Conservation (phyloP, 2,113 vertebrate genomes). For the Podarcis raffonei region DNA sequence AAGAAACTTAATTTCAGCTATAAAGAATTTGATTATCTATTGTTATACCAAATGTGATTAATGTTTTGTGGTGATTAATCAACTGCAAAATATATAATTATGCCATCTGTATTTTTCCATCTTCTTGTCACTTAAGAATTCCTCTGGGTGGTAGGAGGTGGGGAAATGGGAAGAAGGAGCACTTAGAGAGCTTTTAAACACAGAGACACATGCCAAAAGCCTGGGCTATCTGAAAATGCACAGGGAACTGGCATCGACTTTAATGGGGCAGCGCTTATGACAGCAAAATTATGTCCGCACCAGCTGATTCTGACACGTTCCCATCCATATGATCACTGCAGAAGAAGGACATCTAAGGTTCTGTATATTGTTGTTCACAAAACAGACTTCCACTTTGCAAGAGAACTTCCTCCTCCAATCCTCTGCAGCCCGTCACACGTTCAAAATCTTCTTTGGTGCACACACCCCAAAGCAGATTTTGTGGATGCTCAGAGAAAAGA, state of each 20-base stretch:
- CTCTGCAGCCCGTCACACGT: not conserved
- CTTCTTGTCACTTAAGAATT: constrained; percentile 80
- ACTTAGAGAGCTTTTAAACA: constrained; percentile 68
- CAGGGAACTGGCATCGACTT: constrained; percentile 52
- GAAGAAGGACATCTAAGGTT: too few relatives aligned
- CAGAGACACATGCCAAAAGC: constrained; percentile 29
- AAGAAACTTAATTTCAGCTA: constrained; percentile 81
- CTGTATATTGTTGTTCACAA: too few relatives aligned
- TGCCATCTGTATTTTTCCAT: constrained; percentile 80
- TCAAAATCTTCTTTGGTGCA: too few relatives aligned
- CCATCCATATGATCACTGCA: not conserved
- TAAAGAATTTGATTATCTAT: constrained; percentile 84
- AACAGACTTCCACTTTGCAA: not conserved
- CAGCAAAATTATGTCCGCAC: constrained; percentile 26
- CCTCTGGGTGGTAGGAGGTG: constrained; percentile 64
- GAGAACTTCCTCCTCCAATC: not conserved
- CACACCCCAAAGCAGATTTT: too few relatives aligned
- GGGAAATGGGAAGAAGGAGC: constrained; percentile 65
- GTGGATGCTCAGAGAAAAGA: too few relatives aligned
- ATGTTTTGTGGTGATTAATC: constrained; percentile 86
- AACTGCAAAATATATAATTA: constrained; percentile 85
- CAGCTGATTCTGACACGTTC: not conserved
- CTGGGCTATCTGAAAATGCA: constrained; percentile 59
- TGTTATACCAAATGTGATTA: constrained; percentile 85
- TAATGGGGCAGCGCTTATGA: constrained; percentile 64